Evolutionary conservation across 1,140 invertebrate genomes (phyloP).

Genomic region (Philopotamus ludificatus): DNA sequence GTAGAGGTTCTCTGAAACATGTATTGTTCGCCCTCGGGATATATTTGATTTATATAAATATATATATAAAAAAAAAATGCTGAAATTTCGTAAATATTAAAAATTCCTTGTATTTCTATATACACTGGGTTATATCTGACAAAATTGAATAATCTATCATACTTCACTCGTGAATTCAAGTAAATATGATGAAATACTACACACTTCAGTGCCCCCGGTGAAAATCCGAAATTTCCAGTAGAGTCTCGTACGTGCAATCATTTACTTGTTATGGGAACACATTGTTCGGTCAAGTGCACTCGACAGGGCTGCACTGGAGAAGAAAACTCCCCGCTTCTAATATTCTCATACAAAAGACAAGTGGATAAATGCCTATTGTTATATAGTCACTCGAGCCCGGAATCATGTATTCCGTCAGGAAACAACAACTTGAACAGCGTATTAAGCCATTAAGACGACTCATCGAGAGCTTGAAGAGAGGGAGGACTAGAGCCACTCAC

Average conservation of each 20-base stretch:
- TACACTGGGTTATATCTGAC: no score
- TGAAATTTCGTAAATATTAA: no score
- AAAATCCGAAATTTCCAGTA: no score
- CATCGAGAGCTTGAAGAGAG: slow-evolving; percentile 10
- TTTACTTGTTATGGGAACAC: background rate
- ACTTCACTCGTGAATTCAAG: no score
- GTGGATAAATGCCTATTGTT: slow-evolving; percentile 18
- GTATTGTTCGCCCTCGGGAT: no score
- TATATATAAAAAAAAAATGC: no score
- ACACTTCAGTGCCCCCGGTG: no score
- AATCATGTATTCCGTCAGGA: background rate
- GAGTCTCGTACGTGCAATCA: background rate
- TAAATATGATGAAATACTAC: no score
- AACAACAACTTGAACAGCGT: slow-evolving; percentile 5
- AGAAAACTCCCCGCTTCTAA: background rate
- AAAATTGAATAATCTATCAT: no score
- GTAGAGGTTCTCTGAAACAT: no score
- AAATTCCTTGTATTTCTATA: no score
- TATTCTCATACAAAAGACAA: background rate
- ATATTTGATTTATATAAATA: no score
- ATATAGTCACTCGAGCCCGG: background rate
- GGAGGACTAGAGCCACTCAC: slow-evolving; percentile 6
- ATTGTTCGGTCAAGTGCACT: slow-evolving; percentile 16
- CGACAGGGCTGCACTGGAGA: slow-evolving; percentile 7
- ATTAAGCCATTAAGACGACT: slow-evolving; percentile 23